Evolutionary conservation across 2,113 vertebrate species (phyloP).

Genomic region (Prochilodus magdalenae): DNA sequence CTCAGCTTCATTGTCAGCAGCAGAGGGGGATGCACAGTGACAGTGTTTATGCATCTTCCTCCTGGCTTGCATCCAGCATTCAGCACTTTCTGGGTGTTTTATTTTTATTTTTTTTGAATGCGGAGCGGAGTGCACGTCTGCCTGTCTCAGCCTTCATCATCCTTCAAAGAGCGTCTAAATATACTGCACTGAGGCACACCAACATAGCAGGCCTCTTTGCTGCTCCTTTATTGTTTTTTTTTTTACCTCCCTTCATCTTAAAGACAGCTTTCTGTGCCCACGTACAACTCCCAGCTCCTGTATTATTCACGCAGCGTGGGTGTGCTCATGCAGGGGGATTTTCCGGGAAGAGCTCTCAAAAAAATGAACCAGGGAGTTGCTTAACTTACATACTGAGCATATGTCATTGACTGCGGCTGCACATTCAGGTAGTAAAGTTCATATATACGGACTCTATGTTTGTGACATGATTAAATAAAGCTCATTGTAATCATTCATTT

Average conservation of each 20-base stretch:
- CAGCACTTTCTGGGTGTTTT: constrained; percentile 5
- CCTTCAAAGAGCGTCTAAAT: constrained; percentile 39
- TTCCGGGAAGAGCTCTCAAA: constrained; percentile 41
- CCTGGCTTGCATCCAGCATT: background rate
- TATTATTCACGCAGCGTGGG: constrained; percentile 58
- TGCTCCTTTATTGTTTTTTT: background rate
- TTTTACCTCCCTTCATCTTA: background rate
- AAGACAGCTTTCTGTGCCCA: constrained; percentile 36
- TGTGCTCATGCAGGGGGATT: constrained; percentile 46
- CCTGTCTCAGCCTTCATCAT: background rate
- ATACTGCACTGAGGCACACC: constrained; percentile 21
- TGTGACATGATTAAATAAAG: too few species aligned
- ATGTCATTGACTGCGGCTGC: background rate
- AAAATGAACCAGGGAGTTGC: background rate
- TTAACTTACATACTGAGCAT: background rate
- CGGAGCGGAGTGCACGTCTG: constrained; percentile 4
- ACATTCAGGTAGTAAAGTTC: too few species aligned
- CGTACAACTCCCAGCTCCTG: constrained; percentile 37
- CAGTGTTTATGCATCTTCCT: constrained; percentile 4
- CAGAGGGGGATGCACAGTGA: constrained; percentile 4
- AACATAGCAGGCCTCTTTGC: constrained; percentile 2
- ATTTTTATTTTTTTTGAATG: background rate
- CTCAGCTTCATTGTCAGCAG: constrained; percentile 23
- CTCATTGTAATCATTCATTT: too few species aligned
- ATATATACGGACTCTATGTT: too few species aligned